These are phyloP conservation scores for Erythrocercus mccallii DNA, from an alignment of 2,113 vertebrate species.

Conservation along the genomic window DNA sequence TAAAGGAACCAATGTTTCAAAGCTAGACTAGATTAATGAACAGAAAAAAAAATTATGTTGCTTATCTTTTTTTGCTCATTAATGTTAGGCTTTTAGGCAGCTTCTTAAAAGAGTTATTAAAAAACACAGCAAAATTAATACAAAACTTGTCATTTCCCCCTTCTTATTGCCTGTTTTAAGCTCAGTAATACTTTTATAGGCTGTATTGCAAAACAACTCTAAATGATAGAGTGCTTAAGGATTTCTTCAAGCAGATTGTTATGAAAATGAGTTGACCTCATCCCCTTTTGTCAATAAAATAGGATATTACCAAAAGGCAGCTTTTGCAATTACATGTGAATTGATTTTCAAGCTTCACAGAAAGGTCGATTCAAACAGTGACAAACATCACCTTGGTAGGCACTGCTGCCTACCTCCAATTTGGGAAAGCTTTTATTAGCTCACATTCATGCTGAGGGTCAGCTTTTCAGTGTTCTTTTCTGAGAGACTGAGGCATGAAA, in stretches of 20 bases:
- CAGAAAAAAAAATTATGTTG: background rate
- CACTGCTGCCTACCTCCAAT: constrained; percentile 33
- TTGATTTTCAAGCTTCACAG: constrained; percentile 53
- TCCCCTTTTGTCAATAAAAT: constrained; percentile 55
- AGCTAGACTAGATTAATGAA: background rate
- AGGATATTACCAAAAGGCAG: constrained; percentile 51
- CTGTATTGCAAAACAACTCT: background rate
- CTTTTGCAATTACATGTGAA: constrained; percentile 45
- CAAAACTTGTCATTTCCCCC: background rate
- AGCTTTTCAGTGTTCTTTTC: constrained; percentile 26
- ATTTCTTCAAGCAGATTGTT: constrained; percentile 45
- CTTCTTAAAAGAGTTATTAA: background rate
- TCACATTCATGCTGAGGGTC: constrained; percentile 37
- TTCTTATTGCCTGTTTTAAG: background rate
- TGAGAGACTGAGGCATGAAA: constrained; percentile 39
- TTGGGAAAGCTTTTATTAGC: constrained; percentile 60
- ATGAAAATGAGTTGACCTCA: constrained; percentile 56
- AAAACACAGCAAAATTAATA: background rate
- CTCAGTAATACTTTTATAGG: background rate
- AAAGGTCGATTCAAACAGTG: constrained; percentile 49
- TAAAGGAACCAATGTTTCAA: constrained; percentile 2
- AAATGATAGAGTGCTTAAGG: constrained; percentile 23
- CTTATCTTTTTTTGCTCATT: background rate
- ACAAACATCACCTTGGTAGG: constrained; percentile 43
- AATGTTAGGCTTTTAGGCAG: background rate